Conservation (phyloP, 2,888 invertebrate genomes). For the Lasioglossum villosulum region DNA sequence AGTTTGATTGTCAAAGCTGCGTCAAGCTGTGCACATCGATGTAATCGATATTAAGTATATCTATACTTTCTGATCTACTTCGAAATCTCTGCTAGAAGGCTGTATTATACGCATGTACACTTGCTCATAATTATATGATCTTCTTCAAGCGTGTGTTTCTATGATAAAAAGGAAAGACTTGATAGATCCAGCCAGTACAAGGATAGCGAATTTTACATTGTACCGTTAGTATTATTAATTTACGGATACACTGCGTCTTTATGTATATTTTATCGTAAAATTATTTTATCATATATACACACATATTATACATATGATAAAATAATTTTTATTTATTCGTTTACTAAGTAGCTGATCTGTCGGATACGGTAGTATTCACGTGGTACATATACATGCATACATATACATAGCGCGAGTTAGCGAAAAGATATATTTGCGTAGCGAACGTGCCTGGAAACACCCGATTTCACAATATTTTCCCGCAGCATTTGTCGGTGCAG, state of each 20-base stretch:
- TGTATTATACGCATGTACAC: slow-evolving; percentile 39
- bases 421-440: slow-evolving; percentile 15
- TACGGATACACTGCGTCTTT: slow-evolving; percentile 46
- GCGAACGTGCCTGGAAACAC: slow-evolving; percentile 33
- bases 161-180: slow-evolving; percentile 37
- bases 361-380: neutral
- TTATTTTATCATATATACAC: no score
- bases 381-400: neutral
- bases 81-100: slow-evolving; percentile 10
- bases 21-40: neutral
- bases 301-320: neutral
- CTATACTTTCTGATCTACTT: slow-evolving; percentile 22
- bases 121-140: slow-evolving; percentile 45
- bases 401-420: slow-evolving; percentile 12
- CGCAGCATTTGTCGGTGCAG: slow-evolving; percentile 13
- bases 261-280: no score
- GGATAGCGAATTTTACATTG: slow-evolving; percentile 49
- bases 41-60: neutral
- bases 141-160: slow-evolving; percentile 30
- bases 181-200: slow-evolving; percentile 53
- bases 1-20: neutral
- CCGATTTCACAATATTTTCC: slow-evolving; percentile 29
- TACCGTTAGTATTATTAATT: slow-evolving; percentile 56
- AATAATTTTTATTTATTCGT: slow-evolving; percentile 59
- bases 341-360: slow-evolving; percentile 28